Base-by-base conservation (phyloP, 2,113 vertebrate genomes). In the Montifringilla adamsi region DNA sequence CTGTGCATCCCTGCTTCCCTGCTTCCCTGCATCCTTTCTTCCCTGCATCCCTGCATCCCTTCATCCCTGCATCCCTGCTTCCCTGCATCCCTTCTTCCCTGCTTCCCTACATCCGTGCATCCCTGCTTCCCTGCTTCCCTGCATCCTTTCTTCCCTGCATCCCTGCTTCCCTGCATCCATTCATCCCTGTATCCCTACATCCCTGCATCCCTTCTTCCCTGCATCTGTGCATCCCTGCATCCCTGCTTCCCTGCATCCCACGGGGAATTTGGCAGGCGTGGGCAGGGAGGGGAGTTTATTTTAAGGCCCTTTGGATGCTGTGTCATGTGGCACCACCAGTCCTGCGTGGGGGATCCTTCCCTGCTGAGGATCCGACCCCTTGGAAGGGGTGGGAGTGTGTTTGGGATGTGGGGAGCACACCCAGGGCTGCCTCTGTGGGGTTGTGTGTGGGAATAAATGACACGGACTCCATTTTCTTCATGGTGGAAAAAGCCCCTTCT, bases 311-410 rank as follows among this genome's bases (percentile, higher is more conserved):
- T 3, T 0, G 24, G 64, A 16, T 75, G 49, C 77, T 37, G 77
- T 7, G 56, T 39, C 67, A 12, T 43, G 90, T 78, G 90, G 24
- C 64, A 73, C 4, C 50, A 2, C 7, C 59, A 4, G 43, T 26
- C 46, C 72, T 3, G 28, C 1, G 0, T 41, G 3, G 20, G 35
- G 44, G 17, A 68, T 68, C 84, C 31, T 67, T 30, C 60, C 70
- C 50, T 4, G 13, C 60, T 5, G 44, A 31, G 72, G 13, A 59
- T 31, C 62, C 2, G 7, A 50, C 1, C 53, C 53, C 7, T 31
- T 5, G 62, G 60, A 19, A 13, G 4, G 3, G 4, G 2, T 18
- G 58, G 46, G 9, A 20, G 33, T 0, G 0, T 0, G 4, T 43
- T 82, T 33, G 46, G 66, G 44, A 6, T 46, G 60, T 7, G 56